Evolutionary conservation across 2,113 vertebrate genomes (phyloP), one percentile per base, ranked within the genome.

Genomic region (Gasterosteus aculeatus): DNA sequence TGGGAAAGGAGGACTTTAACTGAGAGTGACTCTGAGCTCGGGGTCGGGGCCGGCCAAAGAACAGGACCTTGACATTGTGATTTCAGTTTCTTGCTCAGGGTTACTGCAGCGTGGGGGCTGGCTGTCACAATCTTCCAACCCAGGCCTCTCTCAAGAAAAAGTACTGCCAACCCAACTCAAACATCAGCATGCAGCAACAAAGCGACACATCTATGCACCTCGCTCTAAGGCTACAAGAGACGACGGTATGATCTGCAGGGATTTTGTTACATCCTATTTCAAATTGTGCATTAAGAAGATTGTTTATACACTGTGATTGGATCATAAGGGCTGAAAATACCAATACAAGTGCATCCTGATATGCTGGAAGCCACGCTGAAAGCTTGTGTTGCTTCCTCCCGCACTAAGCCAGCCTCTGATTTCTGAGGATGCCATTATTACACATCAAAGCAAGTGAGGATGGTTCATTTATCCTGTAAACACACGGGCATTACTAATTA

Each of bases 381-480:
- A 59, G 72, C 71, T 68, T 69, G 79, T 47, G 22, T 72, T 57
- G 67, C 67, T 64, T 68, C 62, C 70, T 53, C 61, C 33, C 74
- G 57, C 69, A 83, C 58, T 14, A 2, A 5, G 19, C 58, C 81
- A 66, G 59, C 72, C 57, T 81, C 46, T 69, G 49, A 82, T 72
- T 80, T 74, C 57, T 68, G 44, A 85, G 74, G 63, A 90, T 54
- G 76, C 39, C 77, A 89, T 72, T 62, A 77, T 88, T 78, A 79
- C 85, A 84, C 84, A 83, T 91, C 84, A 90, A 89, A 88, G 84
- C 39, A 5, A 60, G 75, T 22, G 78, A 80, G 71, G 78, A 69
- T 31, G 75, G 72, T 87, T 85, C 85, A 90, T 91, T 91, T 91
- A 90, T 91, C 90, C 87, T 88, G 89, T 88, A 86, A 93, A 92